Percentiles rank a stretch among this genome's conserved stretches.
phyloP scores from a whole-genome alignment of 2,888 invertebrate species.

The Mantis religiosa region DNA sequence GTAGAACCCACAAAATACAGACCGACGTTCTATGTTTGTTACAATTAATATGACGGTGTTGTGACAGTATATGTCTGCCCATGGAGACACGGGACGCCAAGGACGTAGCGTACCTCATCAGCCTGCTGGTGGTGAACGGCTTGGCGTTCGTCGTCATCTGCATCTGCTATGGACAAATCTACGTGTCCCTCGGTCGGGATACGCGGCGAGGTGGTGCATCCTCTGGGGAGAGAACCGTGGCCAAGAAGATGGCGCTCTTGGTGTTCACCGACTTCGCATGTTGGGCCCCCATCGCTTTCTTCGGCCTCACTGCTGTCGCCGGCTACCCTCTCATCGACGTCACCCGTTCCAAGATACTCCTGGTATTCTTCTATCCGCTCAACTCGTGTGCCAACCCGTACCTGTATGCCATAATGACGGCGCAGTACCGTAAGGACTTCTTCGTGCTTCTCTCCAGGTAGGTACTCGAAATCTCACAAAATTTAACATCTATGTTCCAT shows the following conservation, averaged over 20 bases:
- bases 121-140: slow-evolving; percentile 71
- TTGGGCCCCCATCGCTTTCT: slow-evolving; percentile 86
- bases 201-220: slow-evolving; percentile 51
- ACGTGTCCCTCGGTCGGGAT: slow-evolving; percentile 70
- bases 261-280: slow-evolving; percentile 81
- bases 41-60: slow-evolving; percentile 36
- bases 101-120: slow-evolving; percentile 70
- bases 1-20: no score
- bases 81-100: slow-evolving; percentile 69
- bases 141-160: slow-evolving; percentile 79
- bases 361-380: slow-evolving; percentile 87
- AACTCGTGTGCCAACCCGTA: slow-evolving; percentile 92
- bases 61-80: slow-evolving; percentile 75
- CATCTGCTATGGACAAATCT: slow-evolving; percentile 81
- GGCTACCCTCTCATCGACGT: slow-evolving; percentile 81
- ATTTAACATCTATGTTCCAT: no score
- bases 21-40: no score
- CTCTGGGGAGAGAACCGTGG: slow-evolving; percentile 68
- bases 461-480: no score
- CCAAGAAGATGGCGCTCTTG: slow-evolving; percentile 86
- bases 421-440: slow-evolving; percentile 78
- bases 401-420: slow-evolving; percentile 84
- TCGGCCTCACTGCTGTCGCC: slow-evolving; percentile 79
- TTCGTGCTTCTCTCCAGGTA: slow-evolving; percentile 63
- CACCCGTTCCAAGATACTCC: slow-evolving; percentile 70